phyloP scores from a whole-genome alignment of 2,113 vertebrate genomes.

The Tenebrosternarchus preto region DNA sequence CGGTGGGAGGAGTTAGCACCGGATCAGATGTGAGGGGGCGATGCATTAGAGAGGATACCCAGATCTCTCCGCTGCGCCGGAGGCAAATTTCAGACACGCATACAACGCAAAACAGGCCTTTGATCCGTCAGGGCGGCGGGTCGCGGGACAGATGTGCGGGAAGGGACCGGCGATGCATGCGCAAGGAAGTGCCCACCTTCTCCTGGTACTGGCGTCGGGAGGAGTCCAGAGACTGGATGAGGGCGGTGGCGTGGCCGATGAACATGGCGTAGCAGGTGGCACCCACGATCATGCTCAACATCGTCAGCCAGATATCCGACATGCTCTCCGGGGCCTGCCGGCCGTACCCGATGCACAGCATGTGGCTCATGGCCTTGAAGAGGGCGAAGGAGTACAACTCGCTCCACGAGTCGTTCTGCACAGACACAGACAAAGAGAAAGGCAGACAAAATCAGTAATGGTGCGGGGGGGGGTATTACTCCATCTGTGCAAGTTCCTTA shows the following conservation, averaged over 20 bases:
- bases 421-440: not conserved
- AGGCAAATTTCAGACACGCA: slow-evolving; percentile 32
- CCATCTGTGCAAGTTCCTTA: not conserved
- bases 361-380: slow-evolving; percentile 99
- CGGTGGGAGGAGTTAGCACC: slow-evolving; percentile 30
- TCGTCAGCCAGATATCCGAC: slow-evolving; percentile 98
- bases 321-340: slow-evolving; percentile 94
- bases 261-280: slow-evolving; percentile 97
- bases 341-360: slow-evolving; percentile 96
- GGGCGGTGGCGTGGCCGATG: slow-evolving; percentile 89
- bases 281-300: slow-evolving; percentile 98
- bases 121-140: slow-evolving; percentile 35
- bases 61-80: slow-evolving; percentile 24
- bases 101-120: slow-evolving; percentile 44
- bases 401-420: slow-evolving; percentile 93
- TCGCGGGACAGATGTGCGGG: slow-evolving; percentile 39
- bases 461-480: slow-evolving; percentile 2
- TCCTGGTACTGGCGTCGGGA: slow-evolving; percentile 92
- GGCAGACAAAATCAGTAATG: not conserved
- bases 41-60: slow-evolving; percentile 37
- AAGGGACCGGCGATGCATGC: not conserved
- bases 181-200: slow-evolving; percentile 73
- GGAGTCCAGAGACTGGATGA: slow-evolving; percentile 92
- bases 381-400: slow-evolving; percentile 96
- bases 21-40: slow-evolving; percentile 42